phyloP scores from a whole-genome alignment of 2,113 vertebrate species.

The Cercopithecus mona region DNA sequence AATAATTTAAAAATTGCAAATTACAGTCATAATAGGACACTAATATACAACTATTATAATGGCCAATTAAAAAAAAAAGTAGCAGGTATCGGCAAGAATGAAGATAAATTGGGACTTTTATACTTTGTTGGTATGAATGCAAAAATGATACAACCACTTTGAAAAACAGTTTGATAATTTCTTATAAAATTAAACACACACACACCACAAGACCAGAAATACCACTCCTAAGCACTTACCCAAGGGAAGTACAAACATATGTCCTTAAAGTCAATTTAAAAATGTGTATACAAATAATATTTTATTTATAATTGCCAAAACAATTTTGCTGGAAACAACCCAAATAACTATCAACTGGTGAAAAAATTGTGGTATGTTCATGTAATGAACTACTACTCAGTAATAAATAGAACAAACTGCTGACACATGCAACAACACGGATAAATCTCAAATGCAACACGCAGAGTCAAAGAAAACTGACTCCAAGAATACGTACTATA shows the following conservation, averaged over 20 bases:
- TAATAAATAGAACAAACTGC: background rate
- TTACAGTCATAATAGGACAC: background rate
- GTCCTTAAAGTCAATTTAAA: background rate
- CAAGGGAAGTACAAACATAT: background rate
- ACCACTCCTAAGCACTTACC: background rate
- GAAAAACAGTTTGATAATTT: background rate
- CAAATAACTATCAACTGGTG: background rate
- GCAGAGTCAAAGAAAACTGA: background rate
- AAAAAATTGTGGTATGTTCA: background rate
- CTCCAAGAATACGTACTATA: background rate
- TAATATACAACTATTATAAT: background rate
- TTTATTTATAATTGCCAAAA: background rate
- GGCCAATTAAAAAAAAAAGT: background rate
- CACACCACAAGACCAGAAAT: background rate
- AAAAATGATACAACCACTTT: background rate
- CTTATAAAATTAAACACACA: background rate
- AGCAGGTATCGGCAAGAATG: background rate
- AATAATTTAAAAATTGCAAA: background rate
- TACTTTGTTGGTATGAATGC: background rate
- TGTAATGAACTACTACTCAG: background rate
- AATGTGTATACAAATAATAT: background rate
- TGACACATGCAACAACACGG: background rate
- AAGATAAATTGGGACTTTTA: background rate
- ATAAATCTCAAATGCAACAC: background rate
- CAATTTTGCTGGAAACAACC: background rate